Conservation (phyloP, 2,888 invertebrate species). For the Pseudanteris insignis region DNA sequence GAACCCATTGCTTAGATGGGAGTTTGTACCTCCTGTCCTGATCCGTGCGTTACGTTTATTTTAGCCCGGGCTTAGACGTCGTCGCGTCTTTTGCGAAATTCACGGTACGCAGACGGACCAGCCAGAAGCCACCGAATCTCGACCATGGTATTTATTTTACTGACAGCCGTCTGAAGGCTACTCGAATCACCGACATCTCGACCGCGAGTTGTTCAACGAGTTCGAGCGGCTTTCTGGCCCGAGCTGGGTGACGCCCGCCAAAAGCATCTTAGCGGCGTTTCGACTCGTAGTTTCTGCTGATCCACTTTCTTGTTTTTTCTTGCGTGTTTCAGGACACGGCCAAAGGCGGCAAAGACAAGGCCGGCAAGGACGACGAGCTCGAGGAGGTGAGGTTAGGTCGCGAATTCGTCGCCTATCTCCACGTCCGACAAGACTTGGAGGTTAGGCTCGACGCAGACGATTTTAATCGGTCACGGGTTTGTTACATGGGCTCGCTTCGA, state of each 20-base stretch:
- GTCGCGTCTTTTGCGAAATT: constrained; percentile 6
- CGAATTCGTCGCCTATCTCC: constrained; percentile 26
- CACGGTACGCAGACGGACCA: constrained; percentile 11
- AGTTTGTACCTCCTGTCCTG: too few species aligned
- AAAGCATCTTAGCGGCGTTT: background rate
- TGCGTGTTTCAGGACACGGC: constrained; percentile 61
- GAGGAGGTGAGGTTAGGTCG: constrained; percentile 65
- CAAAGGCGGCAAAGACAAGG: constrained; percentile 63
- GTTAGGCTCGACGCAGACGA: constrained; percentile 11
- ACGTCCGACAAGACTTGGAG: too few species aligned
- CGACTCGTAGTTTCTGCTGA: constrained; percentile 12
- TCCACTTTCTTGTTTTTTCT: background rate
- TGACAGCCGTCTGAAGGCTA: constrained; percentile 10
- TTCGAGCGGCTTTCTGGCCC: background rate
- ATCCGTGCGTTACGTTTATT: too few species aligned
- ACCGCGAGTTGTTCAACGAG: background rate
- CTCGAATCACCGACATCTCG: constrained; percentile 3
- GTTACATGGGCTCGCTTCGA: too few species aligned
- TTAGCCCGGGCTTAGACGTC: constrained; percentile 22
- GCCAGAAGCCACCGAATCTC: constrained; percentile 1
- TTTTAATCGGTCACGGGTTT: background rate
- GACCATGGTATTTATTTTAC: constrained; percentile 19
- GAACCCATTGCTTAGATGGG: too few species aligned
- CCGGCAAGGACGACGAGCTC: constrained; percentile 60
- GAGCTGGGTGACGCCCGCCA: background rate